Percentiles rank a stretch among this genome's conserved stretches.
Evolutionary conservation across 2,888 invertebrate genomes (phyloP).

Genomic region (Stenchaetothrips biformis): DNA sequence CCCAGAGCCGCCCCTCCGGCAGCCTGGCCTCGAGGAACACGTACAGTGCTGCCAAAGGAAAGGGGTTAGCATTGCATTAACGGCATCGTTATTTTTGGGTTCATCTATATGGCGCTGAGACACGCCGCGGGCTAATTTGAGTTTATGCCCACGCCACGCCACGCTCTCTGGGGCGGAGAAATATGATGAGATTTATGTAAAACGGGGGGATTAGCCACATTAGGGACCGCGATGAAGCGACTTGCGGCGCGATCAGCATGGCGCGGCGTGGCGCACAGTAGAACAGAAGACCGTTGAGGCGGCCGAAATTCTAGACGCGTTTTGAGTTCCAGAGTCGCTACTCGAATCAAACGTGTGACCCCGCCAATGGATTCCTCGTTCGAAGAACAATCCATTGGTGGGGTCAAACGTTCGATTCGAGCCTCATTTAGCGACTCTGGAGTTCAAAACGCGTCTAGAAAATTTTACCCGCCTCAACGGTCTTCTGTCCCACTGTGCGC

Average conservation of each 20-base stretch:
- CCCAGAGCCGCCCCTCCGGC: not conserved
- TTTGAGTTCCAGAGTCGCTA: too few relatives aligned
- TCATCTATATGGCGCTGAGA: slow-evolving; percentile 11
- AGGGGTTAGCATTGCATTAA: slow-evolving; percentile 14
- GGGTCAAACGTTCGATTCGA: too few relatives aligned
- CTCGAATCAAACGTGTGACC: too few relatives aligned
- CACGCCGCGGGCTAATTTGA: slow-evolving; percentile 10
- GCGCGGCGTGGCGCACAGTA: not conserved
- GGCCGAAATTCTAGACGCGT: too few relatives aligned
- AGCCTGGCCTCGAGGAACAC: not conserved
- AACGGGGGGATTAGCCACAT: not conserved
- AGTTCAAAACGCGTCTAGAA: too few relatives aligned
- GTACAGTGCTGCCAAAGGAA: not conserved
- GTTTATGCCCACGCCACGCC: not conserved
- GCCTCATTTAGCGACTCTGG: too few relatives aligned
- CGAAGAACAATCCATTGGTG: too few relatives aligned
- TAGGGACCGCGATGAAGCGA: too few relatives aligned
- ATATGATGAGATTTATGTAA: slow-evolving; percentile 12
- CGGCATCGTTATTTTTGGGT: slow-evolving; percentile 14
- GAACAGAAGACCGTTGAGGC: too few relatives aligned
- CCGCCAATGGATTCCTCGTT: too few relatives aligned
- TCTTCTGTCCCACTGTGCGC: too few relatives aligned
- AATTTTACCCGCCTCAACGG: too few relatives aligned
- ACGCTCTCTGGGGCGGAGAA: not conserved
- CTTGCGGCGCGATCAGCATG: not conserved